Percentiles rank a stretch among this genome's conserved stretches.
Evolutionary conservation across 2,113 vertebrate species (phyloP).

Genomic region (Pyrgilauda ruficollis): DNA sequence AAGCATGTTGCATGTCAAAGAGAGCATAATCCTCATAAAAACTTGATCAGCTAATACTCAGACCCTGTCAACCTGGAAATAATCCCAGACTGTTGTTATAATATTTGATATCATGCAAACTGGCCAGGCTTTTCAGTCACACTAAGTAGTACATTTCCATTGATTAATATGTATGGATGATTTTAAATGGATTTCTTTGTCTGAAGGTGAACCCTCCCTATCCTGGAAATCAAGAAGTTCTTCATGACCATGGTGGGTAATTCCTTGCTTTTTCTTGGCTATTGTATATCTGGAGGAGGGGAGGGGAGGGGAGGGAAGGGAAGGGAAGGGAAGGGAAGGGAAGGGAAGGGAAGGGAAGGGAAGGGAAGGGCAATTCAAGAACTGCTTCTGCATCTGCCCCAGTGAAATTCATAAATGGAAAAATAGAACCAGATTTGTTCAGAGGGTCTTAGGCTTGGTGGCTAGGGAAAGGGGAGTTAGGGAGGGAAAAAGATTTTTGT

Average conservation of each 20-base stretch:
- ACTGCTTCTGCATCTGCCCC: neutral
- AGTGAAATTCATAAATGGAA: neutral
- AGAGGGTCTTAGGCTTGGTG: neutral
- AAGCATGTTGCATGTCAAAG: slow-evolving; percentile 24
- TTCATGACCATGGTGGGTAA: slow-evolving; percentile 49
- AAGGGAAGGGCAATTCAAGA: neutral
- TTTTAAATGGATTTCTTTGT: slow-evolving; percentile 10
- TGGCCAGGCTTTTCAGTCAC: neutral
- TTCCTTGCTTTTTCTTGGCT: neutral
- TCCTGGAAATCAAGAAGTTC: slow-evolving; percentile 50
- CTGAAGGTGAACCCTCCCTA: slow-evolving; percentile 47
- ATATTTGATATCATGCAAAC: neutral
- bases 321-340: neutral
- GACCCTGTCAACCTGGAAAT: neutral
- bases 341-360: neutral
- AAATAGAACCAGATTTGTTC: neutral
- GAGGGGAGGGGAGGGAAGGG: neutral
- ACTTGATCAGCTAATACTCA: neutral
- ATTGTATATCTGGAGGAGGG: neutral
- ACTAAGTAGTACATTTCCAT: neutral
- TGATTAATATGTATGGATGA: neutral
- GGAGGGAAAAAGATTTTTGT: neutral
- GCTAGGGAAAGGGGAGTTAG: neutral
- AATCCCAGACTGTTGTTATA: neutral
- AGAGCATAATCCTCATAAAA: neutral